Conservation (phyloP, 2,113 vertebrate species). For the Halcyon malimbica region DNA sequence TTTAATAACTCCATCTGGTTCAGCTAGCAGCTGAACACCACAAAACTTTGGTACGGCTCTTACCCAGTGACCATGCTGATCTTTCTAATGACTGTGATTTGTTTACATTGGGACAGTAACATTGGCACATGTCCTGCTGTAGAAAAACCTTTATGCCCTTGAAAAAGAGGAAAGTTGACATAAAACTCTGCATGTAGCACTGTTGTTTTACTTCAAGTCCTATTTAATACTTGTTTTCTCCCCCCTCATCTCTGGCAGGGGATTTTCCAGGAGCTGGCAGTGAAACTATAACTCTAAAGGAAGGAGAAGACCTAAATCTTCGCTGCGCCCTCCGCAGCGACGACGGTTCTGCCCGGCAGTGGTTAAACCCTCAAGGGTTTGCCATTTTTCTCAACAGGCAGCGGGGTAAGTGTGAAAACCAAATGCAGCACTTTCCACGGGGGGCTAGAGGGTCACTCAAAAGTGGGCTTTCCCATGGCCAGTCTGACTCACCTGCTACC, state of each 20-base stretch:
- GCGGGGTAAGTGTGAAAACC: constrained; percentile 31
- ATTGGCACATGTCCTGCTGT: fast-evolving
- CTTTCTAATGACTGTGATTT: background rate
- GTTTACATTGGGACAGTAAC: background rate
- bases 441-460: background rate
- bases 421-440: fast-evolving
- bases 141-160: background rate
- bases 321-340: background rate
- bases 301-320: constrained; percentile 35
- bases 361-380: constrained; percentile 30
- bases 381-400: constrained; percentile 18
- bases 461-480: background rate
- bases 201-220: fast-evolving
- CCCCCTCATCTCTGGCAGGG: background rate
- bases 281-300: background rate
- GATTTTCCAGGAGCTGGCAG: background rate
- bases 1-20: background rate
- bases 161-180: background rate
- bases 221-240: background rate
- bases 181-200: fast-evolving
- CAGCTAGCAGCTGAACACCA: background rate
- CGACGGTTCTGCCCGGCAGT: background rate
- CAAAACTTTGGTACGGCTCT: background rate
- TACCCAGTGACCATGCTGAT: background rate
- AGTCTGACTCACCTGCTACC: background rate